A percentile compares a stretch with the other conserved stretches of the same genome.
These are phyloP conservation scores for Siniperca scherzeri DNA, from an alignment of 2,797 vertebrate genomes.

Conservation along the genomic window DNA sequence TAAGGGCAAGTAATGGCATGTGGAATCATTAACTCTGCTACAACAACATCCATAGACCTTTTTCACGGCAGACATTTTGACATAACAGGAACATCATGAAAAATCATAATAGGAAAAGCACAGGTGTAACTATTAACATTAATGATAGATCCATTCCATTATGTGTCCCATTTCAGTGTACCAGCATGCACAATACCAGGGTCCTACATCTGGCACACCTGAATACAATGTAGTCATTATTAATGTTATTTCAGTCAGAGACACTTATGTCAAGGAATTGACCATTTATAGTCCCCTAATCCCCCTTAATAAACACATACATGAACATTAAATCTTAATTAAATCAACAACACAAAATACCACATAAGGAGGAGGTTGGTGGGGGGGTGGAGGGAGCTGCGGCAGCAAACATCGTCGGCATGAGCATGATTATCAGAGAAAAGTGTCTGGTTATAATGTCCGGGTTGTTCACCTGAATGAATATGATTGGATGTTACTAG, in stretches of 20 bases:
- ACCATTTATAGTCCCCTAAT: not conserved
- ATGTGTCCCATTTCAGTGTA: constrained; percentile 29
- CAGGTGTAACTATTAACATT: constrained; percentile 64
- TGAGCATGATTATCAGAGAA: not conserved
- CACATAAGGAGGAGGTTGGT: not conserved
- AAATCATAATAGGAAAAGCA: constrained; percentile 53
- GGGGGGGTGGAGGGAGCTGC: not conserved
- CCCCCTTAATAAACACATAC: not conserved
- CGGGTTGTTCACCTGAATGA: not conserved
- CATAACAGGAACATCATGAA: constrained; percentile 68
- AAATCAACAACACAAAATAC: not conserved
- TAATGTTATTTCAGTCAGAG: constrained; percentile 19
- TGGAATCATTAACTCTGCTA: constrained; percentile 29
- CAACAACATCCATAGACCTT: constrained; percentile 16
- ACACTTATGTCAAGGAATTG: not conserved
- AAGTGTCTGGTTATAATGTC: not conserved
- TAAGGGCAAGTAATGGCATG: constrained; percentile 18
- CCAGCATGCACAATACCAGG: constrained; percentile 2
- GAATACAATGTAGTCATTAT: not conserved
- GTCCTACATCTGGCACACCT: constrained; percentile 10
- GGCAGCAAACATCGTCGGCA: not conserved
- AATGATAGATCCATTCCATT: constrained; percentile 48
- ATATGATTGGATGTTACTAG: constrained; percentile 8
- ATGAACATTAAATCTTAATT: not conserved
- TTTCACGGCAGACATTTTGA: constrained; percentile 53